phyloP scores from a whole-genome alignment of 2,797 vertebrate species.

The Sebastolobus alascanus region DNA sequence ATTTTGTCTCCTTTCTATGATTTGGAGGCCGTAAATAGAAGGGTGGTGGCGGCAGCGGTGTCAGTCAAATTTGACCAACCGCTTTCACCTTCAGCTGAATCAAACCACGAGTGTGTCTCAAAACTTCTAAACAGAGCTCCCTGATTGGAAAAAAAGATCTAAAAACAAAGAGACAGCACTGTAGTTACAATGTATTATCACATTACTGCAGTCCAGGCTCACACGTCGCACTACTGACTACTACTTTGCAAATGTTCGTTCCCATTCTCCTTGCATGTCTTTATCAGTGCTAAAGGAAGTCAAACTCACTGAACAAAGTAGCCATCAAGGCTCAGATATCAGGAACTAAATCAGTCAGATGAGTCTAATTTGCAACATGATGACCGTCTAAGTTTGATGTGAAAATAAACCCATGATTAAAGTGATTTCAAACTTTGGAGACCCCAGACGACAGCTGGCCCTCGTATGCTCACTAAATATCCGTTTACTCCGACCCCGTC shows the following conservation, averaged over 20 bases:
- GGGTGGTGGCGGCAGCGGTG: constrained; percentile 46
- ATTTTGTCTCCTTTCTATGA: constrained; percentile 60
- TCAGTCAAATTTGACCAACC: constrained; percentile 68
- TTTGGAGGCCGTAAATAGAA: constrained; percentile 60
- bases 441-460: constrained; percentile 69
- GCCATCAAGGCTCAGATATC: constrained; percentile 56
- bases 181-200: background rate
- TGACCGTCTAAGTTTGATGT: constrained; percentile 61
- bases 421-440: constrained; percentile 65
- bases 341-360: constrained; percentile 65
- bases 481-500: constrained; percentile 39
- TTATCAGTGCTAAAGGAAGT: constrained; percentile 48
- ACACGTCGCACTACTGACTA: background rate
- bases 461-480: constrained; percentile 50
- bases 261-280: background rate
- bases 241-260: background rate
- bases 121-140: constrained; percentile 25
- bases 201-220: background rate
- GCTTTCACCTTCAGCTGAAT: constrained; percentile 54
- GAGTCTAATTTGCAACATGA: constrained; percentile 60
- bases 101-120: constrained; percentile 12
- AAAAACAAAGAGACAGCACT: background rate
- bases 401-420: constrained; percentile 76
- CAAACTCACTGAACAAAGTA: constrained; percentile 44
- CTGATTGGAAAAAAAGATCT: constrained; percentile 10